These are phyloP conservation scores for Callyntrura sp. DNA, from an alignment of 2,888 invertebrate genomes.

Conservation along the genomic window DNA sequence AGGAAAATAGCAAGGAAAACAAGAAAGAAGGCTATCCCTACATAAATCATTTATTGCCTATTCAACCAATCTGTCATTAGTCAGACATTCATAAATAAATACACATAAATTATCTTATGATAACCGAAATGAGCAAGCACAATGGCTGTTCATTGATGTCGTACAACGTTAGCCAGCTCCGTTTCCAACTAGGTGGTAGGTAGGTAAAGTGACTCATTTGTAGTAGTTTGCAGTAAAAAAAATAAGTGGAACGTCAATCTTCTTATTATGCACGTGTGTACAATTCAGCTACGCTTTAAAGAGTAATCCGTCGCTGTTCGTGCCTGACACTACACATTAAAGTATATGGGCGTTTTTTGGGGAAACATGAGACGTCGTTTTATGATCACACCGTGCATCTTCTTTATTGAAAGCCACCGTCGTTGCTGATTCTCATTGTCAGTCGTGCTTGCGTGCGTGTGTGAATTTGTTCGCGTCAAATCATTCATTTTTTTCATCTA, in stretches of 20 bases:
- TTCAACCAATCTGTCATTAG: slow-evolving; percentile 49
- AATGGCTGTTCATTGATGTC: neutral
- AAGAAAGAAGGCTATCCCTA: neutral
- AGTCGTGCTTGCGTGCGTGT: no score
- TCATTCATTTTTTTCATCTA: no score
- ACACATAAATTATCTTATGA: slow-evolving; percentile 48
- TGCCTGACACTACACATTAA: neutral
- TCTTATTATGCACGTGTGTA: no score
- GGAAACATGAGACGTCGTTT: neutral
- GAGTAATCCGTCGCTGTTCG: no score
- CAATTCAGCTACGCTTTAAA: no score
- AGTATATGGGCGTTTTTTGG: slow-evolving; percentile 6
- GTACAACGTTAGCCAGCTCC: slow-evolving; percentile 11
- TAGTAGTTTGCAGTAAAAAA: no score
- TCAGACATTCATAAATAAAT: slow-evolving; percentile 60
- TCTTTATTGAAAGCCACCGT: no score
- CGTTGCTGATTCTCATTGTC: no score
- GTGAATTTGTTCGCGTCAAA: no score
- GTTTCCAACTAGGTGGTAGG: slow-evolving; percentile 48
- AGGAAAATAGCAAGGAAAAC: neutral
- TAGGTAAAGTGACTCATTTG: neutral
- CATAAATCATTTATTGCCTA: slow-evolving; percentile 69
- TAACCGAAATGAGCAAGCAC: neutral
- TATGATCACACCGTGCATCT: no score
- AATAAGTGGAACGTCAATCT: neutral